Base-by-base conservation (phyloP, 2,797 vertebrate genomes). In the Halcyon chelicuti region DNA sequence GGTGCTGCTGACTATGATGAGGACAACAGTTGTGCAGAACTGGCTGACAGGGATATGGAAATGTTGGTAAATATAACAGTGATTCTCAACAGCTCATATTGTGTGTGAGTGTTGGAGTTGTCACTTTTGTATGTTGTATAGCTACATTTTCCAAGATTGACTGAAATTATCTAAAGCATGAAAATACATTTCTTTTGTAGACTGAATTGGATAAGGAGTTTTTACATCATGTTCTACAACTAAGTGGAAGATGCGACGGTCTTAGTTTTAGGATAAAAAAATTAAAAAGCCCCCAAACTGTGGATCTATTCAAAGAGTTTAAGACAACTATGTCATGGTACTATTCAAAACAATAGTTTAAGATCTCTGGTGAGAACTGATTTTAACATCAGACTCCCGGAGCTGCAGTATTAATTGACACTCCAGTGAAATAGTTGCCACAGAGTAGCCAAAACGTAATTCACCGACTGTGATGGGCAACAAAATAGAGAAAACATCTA, bases 71-170 rank as follows among this genome's bases (percentile, higher is more conserved):
- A 95, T 97, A 96, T 96, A 97, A 96, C 94, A 94, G 96, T 95
- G 96, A 97, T 91, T 97, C 95, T 97, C 96, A 97, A 97, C 96
- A 97, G 97, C 96, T 97, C 95, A 97, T 96, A 97, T 96, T 96
- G 96, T 96, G 92, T 96, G 91, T 91, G 93, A 95, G 88, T 95
- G 88, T 95, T 96, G 96, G 95, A 97, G 87, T 89, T 96, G 92
- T 95, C 94, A 95, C 85, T 92, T 97, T 97, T 96, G 70, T 95
- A 97, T 97, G 94, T 96, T 94, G 89, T 92, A 89, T 93, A 96
- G 95, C 93, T 95, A 93, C 94, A 95, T 96, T 97, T 97, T 97
- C 94, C 94, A 97, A 95, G 95, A 96, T 86, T 97, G 95, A 97
- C 95, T 97, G 96, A 97, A 97, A 97, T 96, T 97, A 97, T 96